Conservation (phyloP, 1,140 invertebrate genomes). For the Platorchestia sp. region DNA sequence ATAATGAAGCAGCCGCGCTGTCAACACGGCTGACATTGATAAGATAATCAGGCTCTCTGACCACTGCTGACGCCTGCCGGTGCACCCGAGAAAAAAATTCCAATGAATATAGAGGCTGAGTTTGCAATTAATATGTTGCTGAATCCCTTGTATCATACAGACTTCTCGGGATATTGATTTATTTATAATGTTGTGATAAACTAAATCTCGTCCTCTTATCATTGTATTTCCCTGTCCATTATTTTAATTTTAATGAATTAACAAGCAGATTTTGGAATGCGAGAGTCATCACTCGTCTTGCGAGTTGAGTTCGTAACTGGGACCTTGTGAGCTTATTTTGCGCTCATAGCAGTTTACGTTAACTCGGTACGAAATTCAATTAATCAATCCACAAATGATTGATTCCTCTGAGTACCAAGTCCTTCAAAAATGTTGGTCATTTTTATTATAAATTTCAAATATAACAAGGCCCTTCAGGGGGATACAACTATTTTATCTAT, state of each 20-base stretch:
- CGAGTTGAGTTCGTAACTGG: background rate
- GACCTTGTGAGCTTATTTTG: background rate
- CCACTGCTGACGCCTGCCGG: no score
- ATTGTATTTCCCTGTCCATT: background rate
- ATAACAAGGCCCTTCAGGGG: no score
- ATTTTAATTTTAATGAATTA: background rate
- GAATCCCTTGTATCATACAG: background rate
- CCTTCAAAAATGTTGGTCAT: no score
- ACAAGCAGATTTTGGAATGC: background rate
- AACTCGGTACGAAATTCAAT: background rate
- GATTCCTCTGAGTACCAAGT: background rate
- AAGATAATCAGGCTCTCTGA: no score
- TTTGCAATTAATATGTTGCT: background rate
- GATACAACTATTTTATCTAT: no score
- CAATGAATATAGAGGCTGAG: background rate
- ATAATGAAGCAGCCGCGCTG: no score
- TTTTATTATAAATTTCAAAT: no score
- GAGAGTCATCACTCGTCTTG: background rate
- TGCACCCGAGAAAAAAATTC: no score
- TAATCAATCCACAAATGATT: background rate
- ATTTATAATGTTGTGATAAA: background rate
- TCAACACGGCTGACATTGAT: no score
- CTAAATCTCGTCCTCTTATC: background rate
- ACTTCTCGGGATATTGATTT: background rate
- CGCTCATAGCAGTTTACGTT: background rate